These are phyloP conservation scores for Nymphalis c-album DNA, from an alignment of 2,888 invertebrate species.

Conservation along the genomic window DNA sequence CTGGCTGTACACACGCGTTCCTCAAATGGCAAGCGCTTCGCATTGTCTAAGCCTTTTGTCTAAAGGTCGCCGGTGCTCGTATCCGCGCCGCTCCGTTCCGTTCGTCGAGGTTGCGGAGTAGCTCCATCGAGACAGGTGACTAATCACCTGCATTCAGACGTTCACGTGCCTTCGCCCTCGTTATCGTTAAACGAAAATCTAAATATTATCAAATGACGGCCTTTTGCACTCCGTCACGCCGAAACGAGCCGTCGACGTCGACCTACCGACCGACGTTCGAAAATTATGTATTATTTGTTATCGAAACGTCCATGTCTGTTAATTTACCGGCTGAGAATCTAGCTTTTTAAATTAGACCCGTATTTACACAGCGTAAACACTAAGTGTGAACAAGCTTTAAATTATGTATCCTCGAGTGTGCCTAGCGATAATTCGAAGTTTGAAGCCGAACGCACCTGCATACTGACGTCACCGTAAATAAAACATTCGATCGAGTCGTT, in stretches of 20 bases:
- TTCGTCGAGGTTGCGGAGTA: slow-evolving; percentile 30
- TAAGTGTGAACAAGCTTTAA: slow-evolving; percentile 20
- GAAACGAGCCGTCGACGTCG: not conserved
- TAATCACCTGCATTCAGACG: slow-evolving; percentile 42
- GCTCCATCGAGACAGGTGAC: slow-evolving; percentile 41
- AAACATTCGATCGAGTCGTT: slow-evolving; percentile 28
- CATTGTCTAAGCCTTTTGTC: slow-evolving; percentile 43
- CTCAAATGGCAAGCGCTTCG: slow-evolving; percentile 41
- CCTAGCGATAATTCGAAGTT: slow-evolving; percentile 17
- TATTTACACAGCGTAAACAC: slow-evolving; percentile 13
- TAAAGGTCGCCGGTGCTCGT: slow-evolving; percentile 34
- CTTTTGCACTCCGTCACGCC: slow-evolving; percentile 1
- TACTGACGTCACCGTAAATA: slow-evolving; percentile 39
- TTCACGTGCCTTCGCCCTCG: slow-evolving; percentile 26
- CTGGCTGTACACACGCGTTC: slow-evolving; percentile 29
- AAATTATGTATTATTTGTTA: slow-evolving; percentile 2
- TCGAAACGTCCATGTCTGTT: not conserved
- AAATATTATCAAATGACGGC: slow-evolving; percentile 17
- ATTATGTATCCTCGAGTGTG: slow-evolving; percentile 16
- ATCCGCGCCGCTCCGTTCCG: slow-evolving; percentile 26
- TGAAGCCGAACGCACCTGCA: slow-evolving; percentile 38
- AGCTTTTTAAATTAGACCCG: slow-evolving; percentile 12
- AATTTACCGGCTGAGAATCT: slow-evolving; percentile 12
- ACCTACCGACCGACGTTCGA: not conserved
- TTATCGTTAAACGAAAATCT: slow-evolving; percentile 22